These are phyloP conservation scores for Motacilla alba DNA, from an alignment of 2,113 vertebrate species.

Conservation along the genomic window DNA sequence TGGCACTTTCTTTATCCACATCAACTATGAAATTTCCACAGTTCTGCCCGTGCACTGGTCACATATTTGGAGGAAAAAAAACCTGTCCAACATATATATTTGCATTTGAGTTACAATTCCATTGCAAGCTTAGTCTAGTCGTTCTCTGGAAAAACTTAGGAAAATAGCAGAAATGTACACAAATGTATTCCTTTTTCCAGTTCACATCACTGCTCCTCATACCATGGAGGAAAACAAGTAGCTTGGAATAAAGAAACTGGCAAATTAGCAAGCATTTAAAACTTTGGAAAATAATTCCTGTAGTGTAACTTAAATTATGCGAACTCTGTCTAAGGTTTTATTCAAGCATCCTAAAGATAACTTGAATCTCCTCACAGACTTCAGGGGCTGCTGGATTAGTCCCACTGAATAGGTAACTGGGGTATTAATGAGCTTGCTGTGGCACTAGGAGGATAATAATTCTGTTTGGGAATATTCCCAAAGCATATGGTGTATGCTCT, in stretches of 20 bases:
- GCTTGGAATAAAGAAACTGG: not conserved
- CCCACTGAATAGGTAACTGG: not conserved
- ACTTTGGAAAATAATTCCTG: not conserved
- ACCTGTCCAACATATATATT: not conserved
- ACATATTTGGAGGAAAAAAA: not conserved
- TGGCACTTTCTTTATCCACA: not conserved
- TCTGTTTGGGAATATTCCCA: not conserved
- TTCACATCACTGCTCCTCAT: not conserved
- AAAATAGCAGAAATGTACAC: not conserved
- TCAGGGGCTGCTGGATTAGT: not conserved
- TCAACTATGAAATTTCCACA: not conserved
- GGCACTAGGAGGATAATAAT: not conserved
- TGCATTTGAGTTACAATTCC: not conserved
- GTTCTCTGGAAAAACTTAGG: not conserved
- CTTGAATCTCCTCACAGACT: not conserved
- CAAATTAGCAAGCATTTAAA: not conserved
- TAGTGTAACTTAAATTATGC: not conserved
- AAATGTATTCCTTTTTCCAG: not conserved
- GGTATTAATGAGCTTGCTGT: not conserved
- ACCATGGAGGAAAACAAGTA: not conserved
- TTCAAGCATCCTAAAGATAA: not conserved
- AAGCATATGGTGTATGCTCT: not conserved
- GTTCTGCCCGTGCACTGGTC: not conserved
- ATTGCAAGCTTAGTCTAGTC: not conserved
- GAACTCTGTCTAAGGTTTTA: not conserved